Conservation (phyloP, 2,888 invertebrate genomes). For the Clusia tigrina region DNA sequence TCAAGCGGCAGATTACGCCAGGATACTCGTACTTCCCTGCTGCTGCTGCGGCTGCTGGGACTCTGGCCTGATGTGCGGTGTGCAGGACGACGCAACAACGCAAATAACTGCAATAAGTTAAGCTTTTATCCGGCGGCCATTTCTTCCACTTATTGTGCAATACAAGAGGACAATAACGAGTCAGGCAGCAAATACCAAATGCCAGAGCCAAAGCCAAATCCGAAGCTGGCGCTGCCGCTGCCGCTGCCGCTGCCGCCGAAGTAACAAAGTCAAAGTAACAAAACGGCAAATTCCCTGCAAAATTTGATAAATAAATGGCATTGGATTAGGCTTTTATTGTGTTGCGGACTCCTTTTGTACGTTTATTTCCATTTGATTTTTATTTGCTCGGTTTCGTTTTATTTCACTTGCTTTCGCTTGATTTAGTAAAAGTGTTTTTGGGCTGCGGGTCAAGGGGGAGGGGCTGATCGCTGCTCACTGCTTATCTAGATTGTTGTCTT, state of each 20-base stretch:
- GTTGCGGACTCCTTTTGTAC: not conserved
- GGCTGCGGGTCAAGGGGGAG: conserved; percentile 7
- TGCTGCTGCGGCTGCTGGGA: not conserved
- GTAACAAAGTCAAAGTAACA: not conserved
- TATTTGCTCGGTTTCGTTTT: not conserved
- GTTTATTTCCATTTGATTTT: not conserved
- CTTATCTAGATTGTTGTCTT: too few species aligned
- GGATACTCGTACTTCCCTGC: not conserved
- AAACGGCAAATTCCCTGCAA: conserved; percentile 20
- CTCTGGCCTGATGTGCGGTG: too few species aligned
- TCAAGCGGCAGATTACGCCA: not conserved
- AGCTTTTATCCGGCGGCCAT: conserved; percentile 14
- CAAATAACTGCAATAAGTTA: conserved; percentile 20
- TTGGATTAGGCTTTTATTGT: conserved; percentile 37
- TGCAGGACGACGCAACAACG: not conserved
- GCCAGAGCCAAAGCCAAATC: not conserved
- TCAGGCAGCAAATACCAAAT: not conserved
- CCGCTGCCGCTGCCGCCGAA: too few species aligned
- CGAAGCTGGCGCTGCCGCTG: not conserved
- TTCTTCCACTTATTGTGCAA: not conserved
- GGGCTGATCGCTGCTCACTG: too few species aligned
- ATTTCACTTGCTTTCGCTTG: not conserved
- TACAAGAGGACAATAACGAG: too few species aligned
- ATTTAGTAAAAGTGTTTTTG: conserved; percentile 2
- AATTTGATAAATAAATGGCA: conserved; percentile 48